Base-by-base conservation (phyloP, 2,113 vertebrate genomes). In the Marcusenius ussheri region DNA sequence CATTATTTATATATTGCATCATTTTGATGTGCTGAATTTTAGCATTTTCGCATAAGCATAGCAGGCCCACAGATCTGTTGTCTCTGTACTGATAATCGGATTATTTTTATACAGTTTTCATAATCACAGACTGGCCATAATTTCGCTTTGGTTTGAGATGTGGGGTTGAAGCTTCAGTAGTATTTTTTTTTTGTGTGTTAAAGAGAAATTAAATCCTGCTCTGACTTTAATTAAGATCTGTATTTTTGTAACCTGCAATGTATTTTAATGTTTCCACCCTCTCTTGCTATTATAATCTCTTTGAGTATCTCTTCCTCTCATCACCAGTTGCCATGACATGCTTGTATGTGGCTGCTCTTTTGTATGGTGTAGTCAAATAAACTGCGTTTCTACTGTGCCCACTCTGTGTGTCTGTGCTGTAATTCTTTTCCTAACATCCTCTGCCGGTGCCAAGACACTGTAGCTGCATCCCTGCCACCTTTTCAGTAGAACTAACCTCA, bases 281-380 rank as follows among this genome's bases (percentile, higher is more conserved):
- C 88, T 87, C 84, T 89, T 70, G 62, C 62, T 70, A 70, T 70
- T 70, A 70, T 70, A 70, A 70, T 91, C 90, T 92, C 45, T 90
- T 86, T 91, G 88, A 91, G 84, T 90, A 35, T 91, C 70, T 90
- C 66, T 88, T 87, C 89, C 49, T 89, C 35, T 91, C 91, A 90
- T 89, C 46, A 53, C n/a, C n/a, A 3, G n/a, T 51, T 49, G 49
- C 49, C 46, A 95, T 91, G 96, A 95, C 90, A 92, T 94, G 96
- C 96, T 58, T 97, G 96, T 96, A 94, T 94, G 93, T 96, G 95
- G 96, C 96, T 96, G 96, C 93, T 93, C 90, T 94, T 97, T 96
- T 97, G 96, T 97, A 97, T 96, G 95, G 93, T 96, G 95, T 96
- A 97, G 96, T 96, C 95, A 89, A 98, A 98, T 98, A 98, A 98